Evolutionary conservation across 2,888 invertebrate species (phyloP).

Genomic region (Pseudococcus longispinus): DNA sequence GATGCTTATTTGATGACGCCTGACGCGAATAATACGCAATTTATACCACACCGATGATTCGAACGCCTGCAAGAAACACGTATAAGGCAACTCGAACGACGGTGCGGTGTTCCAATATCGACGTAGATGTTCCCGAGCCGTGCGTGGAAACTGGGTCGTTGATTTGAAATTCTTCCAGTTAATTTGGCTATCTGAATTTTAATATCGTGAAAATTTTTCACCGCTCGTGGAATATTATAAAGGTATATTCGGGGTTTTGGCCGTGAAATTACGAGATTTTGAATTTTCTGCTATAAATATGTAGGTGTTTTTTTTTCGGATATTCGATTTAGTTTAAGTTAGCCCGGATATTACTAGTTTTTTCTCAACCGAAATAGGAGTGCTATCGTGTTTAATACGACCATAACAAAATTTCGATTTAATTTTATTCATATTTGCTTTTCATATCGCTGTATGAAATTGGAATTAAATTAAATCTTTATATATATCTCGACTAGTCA

Average conservation of each 20-base stretch:
- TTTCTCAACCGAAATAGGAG: conserved; percentile 3
- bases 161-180: conserved; percentile 6
- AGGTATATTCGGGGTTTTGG: neutral
- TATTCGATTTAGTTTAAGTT: neutral
- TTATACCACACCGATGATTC: neutral
- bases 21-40: conserved; percentile 10
- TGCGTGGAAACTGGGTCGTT: neutral
- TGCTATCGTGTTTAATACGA: conserved; percentile 2
- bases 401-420: neutral
- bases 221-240: neutral
- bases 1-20: neutral
- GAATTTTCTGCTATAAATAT: neutral
- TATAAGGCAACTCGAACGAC: neutral
- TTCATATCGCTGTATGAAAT: neutral
- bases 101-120: neutral
- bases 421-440: neutral
- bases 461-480: neutral
- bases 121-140: neutral
- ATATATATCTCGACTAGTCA: neutral
- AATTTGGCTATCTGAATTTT: neutral
- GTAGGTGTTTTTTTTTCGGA: neutral
- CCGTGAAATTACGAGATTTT: neutral
- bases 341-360: conserved; percentile 39
- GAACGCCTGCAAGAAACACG: neutral
- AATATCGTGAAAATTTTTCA: neutral